A percentile compares a stretch with the other conserved stretches of the same genome.
phyloP scores from a whole-genome alignment of 1,140 invertebrate species.

The Brachionus asplanchnoidis region DNA sequence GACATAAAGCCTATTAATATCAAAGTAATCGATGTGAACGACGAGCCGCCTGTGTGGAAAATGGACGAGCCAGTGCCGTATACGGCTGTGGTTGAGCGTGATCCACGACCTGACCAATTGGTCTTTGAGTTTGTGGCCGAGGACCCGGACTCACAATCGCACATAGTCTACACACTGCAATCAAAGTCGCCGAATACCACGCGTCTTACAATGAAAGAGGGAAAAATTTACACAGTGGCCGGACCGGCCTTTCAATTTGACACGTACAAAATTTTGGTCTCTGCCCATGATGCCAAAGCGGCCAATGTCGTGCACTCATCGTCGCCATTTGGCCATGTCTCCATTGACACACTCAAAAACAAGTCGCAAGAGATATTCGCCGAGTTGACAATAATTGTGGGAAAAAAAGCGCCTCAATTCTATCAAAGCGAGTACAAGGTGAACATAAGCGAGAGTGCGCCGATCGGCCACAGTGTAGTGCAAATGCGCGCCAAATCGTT shows the following conservation, averaged over 20 bases:
- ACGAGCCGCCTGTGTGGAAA: constrained; percentile 28
- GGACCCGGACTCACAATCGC: constrained; percentile 15
- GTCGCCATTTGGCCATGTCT: too few relatives aligned
- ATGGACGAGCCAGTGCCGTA: constrained; percentile 41
- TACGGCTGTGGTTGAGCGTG: not conserved
- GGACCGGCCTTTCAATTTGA: constrained; percentile 24
- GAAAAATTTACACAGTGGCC: constrained; percentile 20
- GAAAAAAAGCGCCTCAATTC: constrained; percentile 39
- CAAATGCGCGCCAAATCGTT: constrained; percentile 31
- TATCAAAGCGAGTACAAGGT: constrained; percentile 23
- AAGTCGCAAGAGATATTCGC: constrained; percentile 35
- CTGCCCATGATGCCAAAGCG: constrained; percentile 12
- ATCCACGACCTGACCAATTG: not conserved
- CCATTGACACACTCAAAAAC: not conserved
- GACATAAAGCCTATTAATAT: constrained; percentile 37
- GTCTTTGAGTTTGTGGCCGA: constrained; percentile 22
- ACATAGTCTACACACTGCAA: constrained; percentile 20
- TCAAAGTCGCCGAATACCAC: constrained; percentile 28
- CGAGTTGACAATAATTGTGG: constrained; percentile 10
- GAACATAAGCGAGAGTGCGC: constrained; percentile 22
- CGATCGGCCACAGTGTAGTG: not conserved
- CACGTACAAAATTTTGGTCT: constrained; percentile 26
- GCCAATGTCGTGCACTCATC: not conserved
- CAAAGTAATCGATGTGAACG: constrained; percentile 37
- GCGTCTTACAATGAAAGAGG: not conserved